Base-by-base conservation (phyloP, 2,888 invertebrate genomes). In the Callinectes sapidus region DNA sequence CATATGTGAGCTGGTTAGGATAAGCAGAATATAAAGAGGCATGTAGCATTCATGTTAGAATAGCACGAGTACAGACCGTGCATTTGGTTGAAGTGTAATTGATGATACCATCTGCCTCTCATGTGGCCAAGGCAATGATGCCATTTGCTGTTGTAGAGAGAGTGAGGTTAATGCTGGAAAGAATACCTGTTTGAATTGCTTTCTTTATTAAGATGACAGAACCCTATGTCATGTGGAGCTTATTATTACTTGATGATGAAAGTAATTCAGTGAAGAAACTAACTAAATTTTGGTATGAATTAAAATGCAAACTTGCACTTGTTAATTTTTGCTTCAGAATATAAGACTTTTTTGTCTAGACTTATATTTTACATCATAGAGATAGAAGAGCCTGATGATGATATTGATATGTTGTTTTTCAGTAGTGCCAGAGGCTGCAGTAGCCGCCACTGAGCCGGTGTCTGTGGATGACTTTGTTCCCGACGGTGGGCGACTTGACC, bases 401-500 rank as follows among this genome's bases (percentile, higher is more conserved):
- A 13, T 54, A 14, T 89, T 14, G 32, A 89, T n/a, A n/a, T 16
- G 23, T 28, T 86, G n/a, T 39, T 39, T 39, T n/a, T 0, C 85
- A 1, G 6, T 54, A 91, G 77, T 81, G 32, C 3, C 91, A 93
- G 92, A 93, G 28, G n/a, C 55, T 28, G 18, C 16, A 23, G 28
- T 55, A 28, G 54, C 89, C 6, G 35, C 88, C 23, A 18, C 32
- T 18, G 90, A 87, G 32, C 90, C 90, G 23, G 92, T 92, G 71
- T 92, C 94, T 2, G 96, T 96, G 28, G 96, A 96, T 55, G 96
- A 96, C 93, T 96, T 96, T 95, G 95, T 96, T 13, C 96, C 96
- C 32, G 96, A 96, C 89, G 96, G 95, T 71, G 95, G 95, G 1
- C 81, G 93, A n/a, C 94, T 95, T 23, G 95, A 95, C 85, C 95